Evolutionary conservation across 2,113 vertebrate species (phyloP), one percentile per base, ranked within the genome.

Genomic region (Sprattus sprattus): DNA sequence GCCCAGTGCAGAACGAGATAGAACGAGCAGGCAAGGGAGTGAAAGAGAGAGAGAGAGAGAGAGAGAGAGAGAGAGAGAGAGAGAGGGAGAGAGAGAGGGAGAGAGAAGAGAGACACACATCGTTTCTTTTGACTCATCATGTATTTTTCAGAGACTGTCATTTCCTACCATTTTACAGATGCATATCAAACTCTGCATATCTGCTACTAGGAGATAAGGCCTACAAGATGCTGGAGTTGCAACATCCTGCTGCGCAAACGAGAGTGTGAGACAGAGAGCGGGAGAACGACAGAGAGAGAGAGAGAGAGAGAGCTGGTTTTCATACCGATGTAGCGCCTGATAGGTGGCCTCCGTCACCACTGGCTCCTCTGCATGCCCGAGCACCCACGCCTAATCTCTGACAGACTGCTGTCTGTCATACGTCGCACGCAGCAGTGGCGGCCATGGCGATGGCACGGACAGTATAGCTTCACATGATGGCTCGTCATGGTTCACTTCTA

Each of bases 141-240:
- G 87, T 90, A 89, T 90, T 90, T 92, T 88, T 90, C 87, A 88
- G 92, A 93, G 92, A 93, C 91, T 95, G 93, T 94, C 93, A 93
- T 95, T 93, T 94, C 92, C 89, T 91, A 95, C 93, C 93, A 94
- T 94, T 94, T 94, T 93, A 93, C 93, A 95, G 95, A 96, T 95
- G 92, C 93, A 93, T 96, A 96, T 95, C 95, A 94, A 89, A 86
- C 91, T 89, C 88, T 91, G 92, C 93, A 93, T 78, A 94, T 92
- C 94, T 95, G 94, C 93, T 94, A 88, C 84, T 84, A 87, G 87
- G 88, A 94, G 95, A 96, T 96, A 96, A 95, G 94, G 88, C 90
- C 92, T 89, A 89, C 92, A 90, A 92, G 94, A 93, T 94, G 92
- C 94, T 93, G 88, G 94, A 90, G 94, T 95, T 95, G 94, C 95